These are phyloP conservation scores for Phyllostomus discolor DNA, from an alignment of 2,113 vertebrate species.

Conservation along the genomic window DNA sequence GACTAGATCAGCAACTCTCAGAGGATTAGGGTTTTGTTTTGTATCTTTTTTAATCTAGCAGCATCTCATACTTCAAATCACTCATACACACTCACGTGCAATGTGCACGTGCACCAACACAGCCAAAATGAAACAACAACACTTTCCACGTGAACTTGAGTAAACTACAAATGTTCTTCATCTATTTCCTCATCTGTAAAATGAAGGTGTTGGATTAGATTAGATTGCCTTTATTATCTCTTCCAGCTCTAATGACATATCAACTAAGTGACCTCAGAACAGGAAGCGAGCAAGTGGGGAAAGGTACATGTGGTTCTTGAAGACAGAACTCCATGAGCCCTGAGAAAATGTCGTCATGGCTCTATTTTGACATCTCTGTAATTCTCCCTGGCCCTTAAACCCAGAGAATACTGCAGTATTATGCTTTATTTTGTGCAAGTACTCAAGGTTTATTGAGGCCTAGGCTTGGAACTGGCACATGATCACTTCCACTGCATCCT, in stretches of 20 bases:
- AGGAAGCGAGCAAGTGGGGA: neutral
- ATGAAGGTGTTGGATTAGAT: conserved; percentile 10
- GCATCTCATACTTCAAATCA: neutral
- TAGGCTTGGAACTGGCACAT: neutral
- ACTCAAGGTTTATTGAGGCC: neutral
- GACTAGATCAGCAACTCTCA: neutral
- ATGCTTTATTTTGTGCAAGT: neutral
- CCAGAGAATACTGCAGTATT: neutral
- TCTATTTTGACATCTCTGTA: neutral
- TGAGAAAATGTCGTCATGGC: neutral
- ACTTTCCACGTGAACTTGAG: neutral
- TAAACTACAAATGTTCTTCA: neutral
- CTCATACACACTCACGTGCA: neutral
- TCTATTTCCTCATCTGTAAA: conserved; percentile 16
- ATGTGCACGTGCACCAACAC: neutral
- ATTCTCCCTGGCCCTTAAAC: neutral
- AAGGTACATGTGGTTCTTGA: neutral
- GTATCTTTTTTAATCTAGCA: neutral
- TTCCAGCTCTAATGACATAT: neutral
- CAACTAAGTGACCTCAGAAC: neutral
- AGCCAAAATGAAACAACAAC: neutral
- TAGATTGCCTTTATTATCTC: neutral
- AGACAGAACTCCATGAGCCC: neutral
- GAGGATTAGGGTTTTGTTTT: neutral
- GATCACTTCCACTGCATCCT: neutral